These are phyloP conservation scores for Phthorimaea operculella DNA, from an alignment of 1,140 invertebrate genomes.

Conservation along the genomic window DNA sequence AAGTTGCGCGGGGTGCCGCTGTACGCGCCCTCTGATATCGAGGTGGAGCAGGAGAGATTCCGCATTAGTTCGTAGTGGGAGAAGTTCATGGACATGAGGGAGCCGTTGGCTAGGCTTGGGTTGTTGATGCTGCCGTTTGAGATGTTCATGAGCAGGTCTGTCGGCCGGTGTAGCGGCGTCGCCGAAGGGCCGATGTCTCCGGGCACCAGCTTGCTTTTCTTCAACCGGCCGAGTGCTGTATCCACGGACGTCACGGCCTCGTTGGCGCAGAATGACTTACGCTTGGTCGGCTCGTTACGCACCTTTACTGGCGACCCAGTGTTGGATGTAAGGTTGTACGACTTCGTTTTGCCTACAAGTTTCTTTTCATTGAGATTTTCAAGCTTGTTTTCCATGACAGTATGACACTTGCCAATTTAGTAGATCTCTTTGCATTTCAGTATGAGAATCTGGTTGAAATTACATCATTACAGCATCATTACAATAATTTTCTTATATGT, in stretches of 20 bases:
- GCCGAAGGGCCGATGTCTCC: slow-evolving; percentile 16
- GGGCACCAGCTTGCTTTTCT: slow-evolving; percentile 39
- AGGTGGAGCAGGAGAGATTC: slow-evolving; percentile 46
- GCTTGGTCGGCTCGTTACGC: slow-evolving; percentile 30
- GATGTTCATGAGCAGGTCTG: slow-evolving; percentile 32
- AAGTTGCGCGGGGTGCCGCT: slow-evolving; percentile 36
- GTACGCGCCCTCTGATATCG: slow-evolving; percentile 38
- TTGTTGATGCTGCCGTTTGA: slow-evolving; percentile 14
- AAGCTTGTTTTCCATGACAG: slow-evolving; percentile 36
- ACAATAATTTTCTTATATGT: too few relatives aligned
- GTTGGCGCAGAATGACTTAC: slow-evolving; percentile 44
- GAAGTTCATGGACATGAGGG: slow-evolving; percentile 51
- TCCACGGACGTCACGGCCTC: slow-evolving; percentile 43
- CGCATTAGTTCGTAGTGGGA: slow-evolving; percentile 55
- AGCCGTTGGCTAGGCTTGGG: slow-evolving; percentile 31
- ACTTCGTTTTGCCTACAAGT: slow-evolving; percentile 35
- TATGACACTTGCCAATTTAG: slow-evolving; percentile 26
- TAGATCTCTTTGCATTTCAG: neutral
- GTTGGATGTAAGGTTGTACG: slow-evolving; percentile 15
- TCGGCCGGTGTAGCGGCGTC: neutral
- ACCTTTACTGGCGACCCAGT: slow-evolving; percentile 19
- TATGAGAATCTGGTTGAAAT: too few relatives aligned
- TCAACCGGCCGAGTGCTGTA: slow-evolving; percentile 35
- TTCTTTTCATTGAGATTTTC: slow-evolving; percentile 29
- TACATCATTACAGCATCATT: too few relatives aligned